Percentiles rank a stretch among this genome's conserved stretches.
These are phyloP conservation scores for Eidolon dupreanum DNA, from an alignment of 2,797 vertebrate species.

Conservation along the genomic window DNA sequence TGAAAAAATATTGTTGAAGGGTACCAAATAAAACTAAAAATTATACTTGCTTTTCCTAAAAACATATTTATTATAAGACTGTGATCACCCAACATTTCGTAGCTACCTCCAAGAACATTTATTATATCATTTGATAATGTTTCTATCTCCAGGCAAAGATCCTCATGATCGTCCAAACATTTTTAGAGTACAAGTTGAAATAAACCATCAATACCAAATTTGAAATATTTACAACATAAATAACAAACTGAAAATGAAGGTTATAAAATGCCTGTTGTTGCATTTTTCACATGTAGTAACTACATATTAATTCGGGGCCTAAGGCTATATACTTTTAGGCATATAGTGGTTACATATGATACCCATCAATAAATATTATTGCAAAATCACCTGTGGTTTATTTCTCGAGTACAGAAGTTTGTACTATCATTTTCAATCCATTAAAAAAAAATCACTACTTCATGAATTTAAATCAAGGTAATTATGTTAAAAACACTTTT, in stretches of 20 bases:
- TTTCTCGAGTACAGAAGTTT: not conserved
- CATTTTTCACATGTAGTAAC: slow-evolving; percentile 20
- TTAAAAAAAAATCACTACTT: slow-evolving; percentile 6
- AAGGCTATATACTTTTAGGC: not conserved
- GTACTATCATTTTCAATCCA: slow-evolving; percentile 2
- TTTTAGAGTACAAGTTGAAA: slow-evolving; percentile 40
- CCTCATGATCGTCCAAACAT: not conserved
- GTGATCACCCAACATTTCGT: not conserved
- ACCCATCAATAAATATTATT: not conserved
- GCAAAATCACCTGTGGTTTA: slow-evolving; percentile 35
- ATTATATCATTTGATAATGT: not conserved
- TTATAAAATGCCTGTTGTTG: not conserved
- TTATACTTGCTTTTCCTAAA: not conserved
- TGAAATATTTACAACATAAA: slow-evolving; percentile 23
- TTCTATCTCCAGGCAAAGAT: not conserved
- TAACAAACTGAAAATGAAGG: slow-evolving; percentile 42
- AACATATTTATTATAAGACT: not conserved
- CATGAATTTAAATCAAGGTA: slow-evolving; percentile 44
- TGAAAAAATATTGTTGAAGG: not conserved
- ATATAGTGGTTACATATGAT: not conserved
- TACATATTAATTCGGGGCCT: slow-evolving; percentile 51
- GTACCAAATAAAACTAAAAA: not conserved
- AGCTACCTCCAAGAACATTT: not conserved
- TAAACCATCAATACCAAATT: slow-evolving; percentile 2
- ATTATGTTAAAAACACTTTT: slow-evolving; percentile 20